Evolutionary conservation across 1,140 invertebrate genomes (phyloP).

Genomic region (Heliconius congener): DNA sequence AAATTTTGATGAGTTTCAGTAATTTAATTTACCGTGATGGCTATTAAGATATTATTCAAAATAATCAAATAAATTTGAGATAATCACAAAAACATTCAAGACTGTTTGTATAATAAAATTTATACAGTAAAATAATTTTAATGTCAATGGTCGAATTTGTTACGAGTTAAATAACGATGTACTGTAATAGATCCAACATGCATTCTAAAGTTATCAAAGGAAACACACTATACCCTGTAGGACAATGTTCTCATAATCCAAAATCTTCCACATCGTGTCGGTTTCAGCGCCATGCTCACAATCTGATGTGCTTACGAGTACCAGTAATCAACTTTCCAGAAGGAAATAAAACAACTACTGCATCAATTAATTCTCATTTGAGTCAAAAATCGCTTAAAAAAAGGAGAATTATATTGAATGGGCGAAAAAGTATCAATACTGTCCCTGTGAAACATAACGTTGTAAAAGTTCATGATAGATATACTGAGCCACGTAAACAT

Average conservation of each 20-base stretch:
- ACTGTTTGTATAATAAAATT: neutral
- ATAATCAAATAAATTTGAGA: neutral
- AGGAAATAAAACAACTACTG: neutral
- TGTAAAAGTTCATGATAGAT: neutral
- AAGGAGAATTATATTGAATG: neutral
- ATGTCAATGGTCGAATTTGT: neutral
- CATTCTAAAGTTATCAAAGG: neutral
- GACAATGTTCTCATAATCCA: neutral
- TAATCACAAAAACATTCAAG: neutral
- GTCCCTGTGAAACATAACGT: neutral
- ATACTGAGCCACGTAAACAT: neutral
- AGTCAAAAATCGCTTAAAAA: neutral
- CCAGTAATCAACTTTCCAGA: neutral
- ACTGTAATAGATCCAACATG: neutral
- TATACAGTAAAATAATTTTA: neutral
- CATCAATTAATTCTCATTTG: neutral
- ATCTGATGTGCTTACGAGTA: neutral
- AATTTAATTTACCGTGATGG: neutral
- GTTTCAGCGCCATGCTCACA: neutral
- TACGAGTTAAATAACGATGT: neutral
- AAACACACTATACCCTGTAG: constrained; percentile 3
- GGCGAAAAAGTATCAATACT: neutral
- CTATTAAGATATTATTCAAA: neutral
- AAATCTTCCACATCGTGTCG: neutral
- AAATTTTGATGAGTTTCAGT: neutral